Evolutionary conservation across 2,888 invertebrate species (phyloP), one percentile per base, ranked within the genome.

Genomic region (Diaphora mendica): DNA sequence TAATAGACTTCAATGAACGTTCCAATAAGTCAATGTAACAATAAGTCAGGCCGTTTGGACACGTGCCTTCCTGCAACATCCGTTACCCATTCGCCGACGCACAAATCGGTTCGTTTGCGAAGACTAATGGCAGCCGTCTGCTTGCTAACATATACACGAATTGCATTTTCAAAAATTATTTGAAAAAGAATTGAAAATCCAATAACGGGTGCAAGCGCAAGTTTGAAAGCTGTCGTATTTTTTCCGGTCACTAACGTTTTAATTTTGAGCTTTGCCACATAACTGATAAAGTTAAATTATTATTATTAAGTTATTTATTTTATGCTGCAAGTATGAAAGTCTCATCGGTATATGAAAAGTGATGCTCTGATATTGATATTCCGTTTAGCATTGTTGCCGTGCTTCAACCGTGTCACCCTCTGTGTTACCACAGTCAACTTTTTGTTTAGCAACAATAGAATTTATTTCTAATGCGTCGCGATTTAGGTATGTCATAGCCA

Each of bases 61-160:
- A 91, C 93, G 91, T 91, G 91, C 91, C 91, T 90, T 86, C 88
- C 86, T 88, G 90, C 88, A 90, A 92, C 94, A 94, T 95, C 91
- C 92, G 94, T 94, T 94, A 94, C 91, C 91, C 92, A 91, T 92
- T 91, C 91, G 91, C 90, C 90, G 90, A 94, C 95, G 94, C 95
- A 93, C 94, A 93, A 92, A 94, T 94, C 95, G 94, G 92, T 94
- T 93, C 94, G 92, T 95, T 95, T 95, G 93, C 91, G 87, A 94
- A 95, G 95, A 95, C 91, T 94, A 95, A 95, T 95, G 92, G 91
- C 86, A 83, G 79, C 89, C 87, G 91, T 90, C 91, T 92, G 88
- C 90, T 85, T 85, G 87, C 88, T 86, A 89, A 89, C 89, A 89
- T 89, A 88, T 88, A 91, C 91, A 90, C 87, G 86, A 86, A 88